Evolutionary conservation across 2,888 invertebrate species (phyloP), one percentile per base, ranked within the genome.

Genomic region (Drosophila rellima): DNA sequence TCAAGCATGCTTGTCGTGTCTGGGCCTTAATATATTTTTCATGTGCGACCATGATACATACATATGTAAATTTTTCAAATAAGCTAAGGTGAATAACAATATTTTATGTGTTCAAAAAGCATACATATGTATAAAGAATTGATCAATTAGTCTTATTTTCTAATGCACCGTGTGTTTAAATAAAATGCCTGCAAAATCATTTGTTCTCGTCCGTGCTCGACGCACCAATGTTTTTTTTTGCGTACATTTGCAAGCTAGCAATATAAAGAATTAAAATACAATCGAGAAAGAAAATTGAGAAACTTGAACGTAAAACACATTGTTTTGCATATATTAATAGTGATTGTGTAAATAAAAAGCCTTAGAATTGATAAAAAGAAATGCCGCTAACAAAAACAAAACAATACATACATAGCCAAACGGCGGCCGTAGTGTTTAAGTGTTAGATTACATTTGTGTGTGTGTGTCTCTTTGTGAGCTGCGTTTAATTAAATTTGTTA

Each of bases 341-440:
- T 42, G 20, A n/a, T 15, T 33, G 20, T 7, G n/a, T 39, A 51
- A 40, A 60, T 7, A 31, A 15, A 45, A 54, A 15, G 33, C 23
- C 20, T 44, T 60, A 51, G 37, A 74, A 56, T 61, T 78, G 69
- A 75, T 61, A 63, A 73, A 68, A 74, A 78, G n/a, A 86, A 83
- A 83, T 54, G 82, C 82, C 82, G 89, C 82, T 74, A 83, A 82
- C 88, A 82, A 86, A 88, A 88, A 83, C 89, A 83, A 83, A 88
- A 83, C 87, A 86, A 88, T 61, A 78, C 65, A 63, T 17, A 63
- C 65, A 63, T 17, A 63, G n/a, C n/a, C 61, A 78, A 78, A 13
- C 56, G 33, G 62, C 62, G 55, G 20, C 26, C 37, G 11, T 29
- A 42, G 35, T 11, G 17, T 48, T 18, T 13, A 42, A 61, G 47